phyloP scores from a whole-genome alignment of 2,113 vertebrate genomes.

The Barbus barbus region DNA sequence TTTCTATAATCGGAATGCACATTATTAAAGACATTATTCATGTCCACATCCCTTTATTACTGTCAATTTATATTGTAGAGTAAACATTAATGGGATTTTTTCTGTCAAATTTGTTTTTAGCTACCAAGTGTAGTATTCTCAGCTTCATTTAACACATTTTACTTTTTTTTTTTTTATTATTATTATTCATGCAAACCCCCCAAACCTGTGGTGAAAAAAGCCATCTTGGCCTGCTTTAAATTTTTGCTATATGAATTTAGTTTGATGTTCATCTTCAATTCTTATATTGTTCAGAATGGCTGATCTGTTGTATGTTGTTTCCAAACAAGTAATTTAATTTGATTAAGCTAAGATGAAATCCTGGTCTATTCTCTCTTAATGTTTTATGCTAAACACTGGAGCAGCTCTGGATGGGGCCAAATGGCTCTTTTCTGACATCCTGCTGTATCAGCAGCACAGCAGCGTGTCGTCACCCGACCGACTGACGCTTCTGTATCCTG shows the following conservation, averaged over 20 bases:
- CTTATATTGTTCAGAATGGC: neutral
- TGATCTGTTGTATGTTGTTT: neutral
- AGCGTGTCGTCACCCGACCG: conserved; percentile 24
- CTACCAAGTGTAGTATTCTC: neutral
- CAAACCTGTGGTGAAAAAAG: no score
- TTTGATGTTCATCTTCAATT: neutral
- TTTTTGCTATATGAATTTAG: no score
- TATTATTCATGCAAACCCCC: no score
- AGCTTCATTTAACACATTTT: neutral
- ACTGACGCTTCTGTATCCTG: conserved; percentile 43
- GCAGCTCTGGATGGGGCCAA: conserved; percentile 39
- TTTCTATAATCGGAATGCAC: neutral
- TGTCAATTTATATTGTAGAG: no score
- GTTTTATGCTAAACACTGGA: conserved; percentile 24
- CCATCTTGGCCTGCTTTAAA: no score
- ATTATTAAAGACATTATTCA: neutral
- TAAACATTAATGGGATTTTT: neutral
- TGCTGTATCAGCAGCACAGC: conserved; percentile 53
- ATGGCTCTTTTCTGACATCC: conserved; percentile 28
- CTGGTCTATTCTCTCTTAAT: conserved; percentile 31
- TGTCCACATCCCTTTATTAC: neutral
- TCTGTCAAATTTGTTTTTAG: neutral
- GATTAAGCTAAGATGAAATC: neutral
- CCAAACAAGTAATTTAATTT: neutral
- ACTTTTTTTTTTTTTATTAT: no score